Conservation (phyloP, 2,888 invertebrate genomes). For the Volucella zonaria region DNA sequence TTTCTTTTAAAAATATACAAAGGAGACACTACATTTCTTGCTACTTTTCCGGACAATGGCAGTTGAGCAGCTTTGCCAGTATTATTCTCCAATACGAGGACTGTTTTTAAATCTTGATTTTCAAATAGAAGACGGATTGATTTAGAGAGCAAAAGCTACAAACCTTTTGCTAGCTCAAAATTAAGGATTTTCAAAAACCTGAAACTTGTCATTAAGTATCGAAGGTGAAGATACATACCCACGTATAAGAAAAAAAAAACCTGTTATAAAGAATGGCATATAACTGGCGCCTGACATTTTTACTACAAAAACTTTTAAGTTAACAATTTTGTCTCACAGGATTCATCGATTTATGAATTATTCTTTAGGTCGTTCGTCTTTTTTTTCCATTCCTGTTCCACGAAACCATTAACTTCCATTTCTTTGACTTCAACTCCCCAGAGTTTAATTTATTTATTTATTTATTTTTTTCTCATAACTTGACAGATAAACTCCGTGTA, state of each 20-base stretch:
- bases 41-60: too few species aligned
- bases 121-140: too few species aligned
- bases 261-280: too few species aligned
- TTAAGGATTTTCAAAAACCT: too few species aligned
- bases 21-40: too few species aligned
- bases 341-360: slow-evolving; percentile 3
- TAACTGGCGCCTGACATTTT: slow-evolving; percentile 3
- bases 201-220: not conserved
- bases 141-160: too few species aligned
- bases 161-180: too few species aligned
- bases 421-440: not conserved
- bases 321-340: not conserved
- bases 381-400: not conserved
- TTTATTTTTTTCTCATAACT: not conserved
- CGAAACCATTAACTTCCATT: slow-evolving; percentile 1
- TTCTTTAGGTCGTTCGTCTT: not conserved
- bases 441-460: not conserved
- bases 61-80: too few species aligned
- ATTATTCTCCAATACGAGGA: too few species aligned
- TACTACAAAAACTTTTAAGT: not conserved
- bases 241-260: not conserved
- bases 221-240: not conserved
- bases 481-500: not conserved
- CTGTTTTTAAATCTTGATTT: too few species aligned
- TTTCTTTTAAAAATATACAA: too few species aligned